phyloP scores from a whole-genome alignment of 2,797 vertebrate species.

The Podarcis lilfordi region DNA sequence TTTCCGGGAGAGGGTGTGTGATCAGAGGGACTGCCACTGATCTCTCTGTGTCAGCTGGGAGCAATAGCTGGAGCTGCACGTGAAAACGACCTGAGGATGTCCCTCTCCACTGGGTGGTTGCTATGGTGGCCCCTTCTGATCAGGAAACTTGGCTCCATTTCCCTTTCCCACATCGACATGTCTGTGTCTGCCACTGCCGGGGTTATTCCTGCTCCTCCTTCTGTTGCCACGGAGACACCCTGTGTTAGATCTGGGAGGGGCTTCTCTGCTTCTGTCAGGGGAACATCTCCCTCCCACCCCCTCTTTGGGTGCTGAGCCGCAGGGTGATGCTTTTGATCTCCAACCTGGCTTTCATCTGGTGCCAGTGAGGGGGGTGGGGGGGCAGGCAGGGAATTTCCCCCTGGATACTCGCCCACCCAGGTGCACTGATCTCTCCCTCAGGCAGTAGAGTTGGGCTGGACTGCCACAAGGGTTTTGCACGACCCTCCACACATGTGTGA shows the following conservation, averaged over 20 bases:
- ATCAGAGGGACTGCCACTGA: background rate
- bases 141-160: constrained; percentile 31
- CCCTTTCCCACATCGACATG: constrained; percentile 45
- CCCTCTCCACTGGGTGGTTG: background rate
- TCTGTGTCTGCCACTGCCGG: constrained; percentile 42
- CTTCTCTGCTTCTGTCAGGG: constrained; percentile 34
- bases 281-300: constrained; percentile 20
- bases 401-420: constrained; percentile 27
- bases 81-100: background rate
- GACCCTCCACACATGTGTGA: background rate
- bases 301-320: constrained; percentile 26
- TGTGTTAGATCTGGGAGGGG: constrained; percentile 48
- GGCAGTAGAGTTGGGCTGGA: background rate
- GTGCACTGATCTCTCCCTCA: constrained; percentile 5
- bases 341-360: constrained; percentile 39
- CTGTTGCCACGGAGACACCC: constrained; percentile 41
- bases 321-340: constrained; percentile 37
- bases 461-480: background rate
- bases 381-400: constrained; percentile 35
- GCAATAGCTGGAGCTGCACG: background rate
- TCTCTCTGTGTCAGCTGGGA: no score
- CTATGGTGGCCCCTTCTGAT: background rate
- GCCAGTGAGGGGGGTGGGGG: constrained; percentile 33
- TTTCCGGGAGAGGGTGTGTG: background rate
- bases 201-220: constrained; percentile 50